A percentile compares a stretch with the other conserved stretches of the same genome.
phyloP scores from a whole-genome alignment of 2,797 vertebrate genomes.

The Pogoniulus pusillus region DNA sequence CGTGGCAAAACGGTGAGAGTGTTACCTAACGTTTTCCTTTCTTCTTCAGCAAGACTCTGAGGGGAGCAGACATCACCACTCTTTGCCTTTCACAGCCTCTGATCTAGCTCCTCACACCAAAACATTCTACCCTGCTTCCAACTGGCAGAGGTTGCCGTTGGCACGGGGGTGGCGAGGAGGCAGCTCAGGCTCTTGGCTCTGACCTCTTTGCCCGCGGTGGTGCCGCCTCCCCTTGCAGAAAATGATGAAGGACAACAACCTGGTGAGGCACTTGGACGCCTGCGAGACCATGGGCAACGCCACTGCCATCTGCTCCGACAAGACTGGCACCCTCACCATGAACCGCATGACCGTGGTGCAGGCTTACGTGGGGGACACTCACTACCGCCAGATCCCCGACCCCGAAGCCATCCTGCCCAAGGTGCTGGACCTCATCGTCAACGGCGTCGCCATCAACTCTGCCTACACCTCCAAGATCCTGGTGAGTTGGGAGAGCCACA shows the following conservation, averaged over 20 bases:
- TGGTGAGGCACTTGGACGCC: conserved; percentile 94
- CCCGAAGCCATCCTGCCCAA: conserved; percentile 84
- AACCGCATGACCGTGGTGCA: conserved; percentile 99
- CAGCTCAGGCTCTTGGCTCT: too few species aligned
- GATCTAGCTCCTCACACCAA: too few species aligned
- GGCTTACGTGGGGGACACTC: conserved; percentile 85
- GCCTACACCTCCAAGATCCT: conserved; percentile 97
- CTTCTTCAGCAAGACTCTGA: too few species aligned
- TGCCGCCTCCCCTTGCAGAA: conserved; percentile 79
- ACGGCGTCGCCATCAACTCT: conserved; percentile 93
- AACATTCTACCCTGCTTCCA: too few species aligned
- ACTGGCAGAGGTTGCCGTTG: too few species aligned
- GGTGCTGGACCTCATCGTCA: conserved; percentile 85
- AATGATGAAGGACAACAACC: conserved; percentile 99
- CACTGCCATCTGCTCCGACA: conserved; percentile 98
- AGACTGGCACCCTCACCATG: conserved; percentile 95
- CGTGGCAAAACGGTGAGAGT: too few species aligned
- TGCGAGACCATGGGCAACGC: conserved; percentile 99
- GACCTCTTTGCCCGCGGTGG: too few species aligned
- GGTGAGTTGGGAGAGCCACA: conserved; percentile 72
- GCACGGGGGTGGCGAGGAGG: neutral
- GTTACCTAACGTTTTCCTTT: too few species aligned
- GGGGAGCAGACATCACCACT: too few species aligned
- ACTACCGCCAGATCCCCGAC: conserved; percentile 85
- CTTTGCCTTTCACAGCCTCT: too few species aligned